phyloP scores from a whole-genome alignment of 1,140 invertebrate species.

The Tetramorium simillimum region DNA sequence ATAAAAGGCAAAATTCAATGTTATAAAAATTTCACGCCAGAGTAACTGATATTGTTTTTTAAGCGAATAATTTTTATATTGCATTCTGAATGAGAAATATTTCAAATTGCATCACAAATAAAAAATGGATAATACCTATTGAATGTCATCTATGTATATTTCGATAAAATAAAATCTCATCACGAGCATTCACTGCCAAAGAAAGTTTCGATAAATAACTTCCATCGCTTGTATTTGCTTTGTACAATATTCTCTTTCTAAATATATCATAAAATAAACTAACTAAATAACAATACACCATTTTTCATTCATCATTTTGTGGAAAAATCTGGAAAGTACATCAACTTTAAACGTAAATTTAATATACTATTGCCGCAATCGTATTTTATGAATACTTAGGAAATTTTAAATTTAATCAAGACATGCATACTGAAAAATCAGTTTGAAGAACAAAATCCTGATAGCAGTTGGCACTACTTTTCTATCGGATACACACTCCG shows the following conservation, averaged over 20 bases:
- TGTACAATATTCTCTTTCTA: background rate
- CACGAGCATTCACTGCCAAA: background rate
- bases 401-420: background rate
- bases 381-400: background rate
- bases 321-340: background rate
- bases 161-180: background rate
- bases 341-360: background rate
- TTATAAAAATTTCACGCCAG: background rate
- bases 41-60: background rate
- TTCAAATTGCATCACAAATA: background rate
- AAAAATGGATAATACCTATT: constrained; percentile 1
- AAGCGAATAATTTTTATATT: background rate
- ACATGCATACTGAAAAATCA: background rate
- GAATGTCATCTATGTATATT: background rate
- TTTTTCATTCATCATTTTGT: background rate
- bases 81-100: background rate
- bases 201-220: constrained; percentile 8
- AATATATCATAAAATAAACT: background rate
- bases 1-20: background rate
- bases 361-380: background rate
- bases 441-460: background rate
- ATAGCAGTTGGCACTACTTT: background rate
- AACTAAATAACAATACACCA: background rate
- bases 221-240: background rate
- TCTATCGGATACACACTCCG: background rate